Conservation (phyloP, 2,113 vertebrate species). For the Eulemur macaco region DNA sequence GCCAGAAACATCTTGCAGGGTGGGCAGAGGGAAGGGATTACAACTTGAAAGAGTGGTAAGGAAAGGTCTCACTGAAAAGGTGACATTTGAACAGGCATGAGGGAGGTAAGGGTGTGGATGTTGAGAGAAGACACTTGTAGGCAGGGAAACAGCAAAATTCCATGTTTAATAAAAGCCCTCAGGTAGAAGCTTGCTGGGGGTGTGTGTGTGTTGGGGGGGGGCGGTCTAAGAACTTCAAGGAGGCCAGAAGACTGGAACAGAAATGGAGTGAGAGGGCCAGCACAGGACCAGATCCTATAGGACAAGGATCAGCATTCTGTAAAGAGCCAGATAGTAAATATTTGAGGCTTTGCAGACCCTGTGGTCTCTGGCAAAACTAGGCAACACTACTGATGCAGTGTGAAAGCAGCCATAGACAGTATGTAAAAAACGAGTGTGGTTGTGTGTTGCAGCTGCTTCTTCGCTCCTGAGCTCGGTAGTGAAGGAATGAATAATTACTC, state of each 20-base stretch:
- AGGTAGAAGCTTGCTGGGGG: too few relatives aligned
- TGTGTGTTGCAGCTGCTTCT: neutral
- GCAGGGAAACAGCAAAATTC: neutral
- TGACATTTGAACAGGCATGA: neutral
- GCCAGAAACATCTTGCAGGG: neutral
- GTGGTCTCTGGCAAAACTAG: neutral
- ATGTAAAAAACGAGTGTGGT: neutral
- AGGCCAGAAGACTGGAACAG: neutral
- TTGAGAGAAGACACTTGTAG: neutral
- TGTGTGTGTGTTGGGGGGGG: too few relatives aligned
- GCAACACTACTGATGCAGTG: neutral
- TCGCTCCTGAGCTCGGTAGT: too few relatives aligned
- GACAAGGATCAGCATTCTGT: neutral
- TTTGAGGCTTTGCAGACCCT: neutral
- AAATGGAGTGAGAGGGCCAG: neutral
- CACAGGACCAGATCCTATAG: neutral
- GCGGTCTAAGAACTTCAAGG: neutral
- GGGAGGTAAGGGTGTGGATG: neutral
- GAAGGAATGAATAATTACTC: too few relatives aligned
- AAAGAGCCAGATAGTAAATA: neutral
- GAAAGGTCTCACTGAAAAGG: neutral
- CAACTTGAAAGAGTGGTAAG: neutral
- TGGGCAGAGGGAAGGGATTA: neutral
- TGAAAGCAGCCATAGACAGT: neutral
- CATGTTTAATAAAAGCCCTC: neutral